Base-by-base conservation (phyloP, 2,113 vertebrate genomes). In the Plecotus auritus region DNA sequence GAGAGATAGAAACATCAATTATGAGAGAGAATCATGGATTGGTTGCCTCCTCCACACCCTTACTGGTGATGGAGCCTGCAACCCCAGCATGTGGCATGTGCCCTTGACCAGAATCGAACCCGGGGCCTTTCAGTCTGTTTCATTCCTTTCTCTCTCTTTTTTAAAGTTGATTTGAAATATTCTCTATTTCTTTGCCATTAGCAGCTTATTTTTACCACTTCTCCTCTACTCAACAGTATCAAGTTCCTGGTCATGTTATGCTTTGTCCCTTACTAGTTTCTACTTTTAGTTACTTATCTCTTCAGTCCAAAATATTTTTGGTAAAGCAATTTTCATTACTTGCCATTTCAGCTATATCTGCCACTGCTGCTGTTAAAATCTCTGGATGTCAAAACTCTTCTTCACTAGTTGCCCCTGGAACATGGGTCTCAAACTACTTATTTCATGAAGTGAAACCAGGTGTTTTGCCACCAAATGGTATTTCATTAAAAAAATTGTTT, bases 261-360 rank as follows among this genome's bases (percentile, higher is more conserved):
- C 59, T 96, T 96, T 96, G 85, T 69, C 59, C 28, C 4, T 92
- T 85, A 67, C 59, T 49, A 72, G 54, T 96, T 95, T 97, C 88
- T 95, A 87, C 89, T 96, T 96, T 95, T 86, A 89, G 73, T 93
- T 95, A 49, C 87, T 95, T 59, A 89, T 94, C 54, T n/a, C 32
- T 97, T 95, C 20, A 85, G 81, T 93, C 59, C 90, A 92, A 56
- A 95, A 76, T 95, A 66, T 66, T 91, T 97, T 96, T 91, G 86
- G n/a, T 84, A 74, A 86, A 94, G 84, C 40, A 40, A 0, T 91
- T 97, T 95, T 87, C 72, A 47, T 83, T 90, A 67, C 64, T 82
- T 96, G 76, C 54, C 22, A 42, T 85, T 94, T 96, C 59, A 77
- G 59, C 42, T 85, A 1, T 80, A 42, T 80, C 10, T 93, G 64